Evolutionary conservation across 92 coral and sea anemone species (phyloP), one percentile per base, ranked within the genome.

Genomic region (Epizoanthus scotinus): DNA sequence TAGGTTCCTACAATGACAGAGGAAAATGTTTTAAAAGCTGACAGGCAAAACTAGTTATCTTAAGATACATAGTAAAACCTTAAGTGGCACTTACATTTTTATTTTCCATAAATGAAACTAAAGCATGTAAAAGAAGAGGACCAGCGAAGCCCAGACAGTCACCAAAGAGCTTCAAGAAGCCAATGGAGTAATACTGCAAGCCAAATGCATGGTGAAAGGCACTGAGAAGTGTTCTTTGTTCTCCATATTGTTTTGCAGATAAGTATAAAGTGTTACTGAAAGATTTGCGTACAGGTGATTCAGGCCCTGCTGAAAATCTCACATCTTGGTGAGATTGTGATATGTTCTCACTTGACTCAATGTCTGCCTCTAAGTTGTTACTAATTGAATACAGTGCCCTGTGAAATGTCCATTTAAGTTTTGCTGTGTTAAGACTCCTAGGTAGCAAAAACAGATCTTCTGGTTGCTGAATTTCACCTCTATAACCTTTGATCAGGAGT

Each of bases 71-170:
- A 47, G 52, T 13, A 40, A 8, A 27, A 14, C 25, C 15, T 6
- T 27, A 20, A 73, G 10, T 64, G 8, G 52, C 13, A 40, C 88
- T 59, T 81, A 93, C 98, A 89, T 87, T 83, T 78, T 62, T 87
- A 38, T 96, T 96, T 59, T 96, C 99, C 98, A 96, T 96, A 73
- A 87, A 96, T 5, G 98, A 96, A 14, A 96, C 99, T 63, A 96
- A 71, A 25, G 99, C 98, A 89, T 96, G 99, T 14, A 96, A 68
- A 65, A 96, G 83, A 28, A 96, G 87, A 0, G 99, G 99, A 0
- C 99, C 99, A 89, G 98, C 96, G 86, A 96, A 96, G 20, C 99
- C 91, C 40, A 96, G 93, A 26, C 88, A 89, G 79, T 96, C 99
- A 69, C 91, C 97, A 47, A 90, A 65, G 49, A 96, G 86, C 75